phyloP scores from a whole-genome alignment of 2,797 vertebrate genomes.

The Acipenser ruthenus region DNA sequence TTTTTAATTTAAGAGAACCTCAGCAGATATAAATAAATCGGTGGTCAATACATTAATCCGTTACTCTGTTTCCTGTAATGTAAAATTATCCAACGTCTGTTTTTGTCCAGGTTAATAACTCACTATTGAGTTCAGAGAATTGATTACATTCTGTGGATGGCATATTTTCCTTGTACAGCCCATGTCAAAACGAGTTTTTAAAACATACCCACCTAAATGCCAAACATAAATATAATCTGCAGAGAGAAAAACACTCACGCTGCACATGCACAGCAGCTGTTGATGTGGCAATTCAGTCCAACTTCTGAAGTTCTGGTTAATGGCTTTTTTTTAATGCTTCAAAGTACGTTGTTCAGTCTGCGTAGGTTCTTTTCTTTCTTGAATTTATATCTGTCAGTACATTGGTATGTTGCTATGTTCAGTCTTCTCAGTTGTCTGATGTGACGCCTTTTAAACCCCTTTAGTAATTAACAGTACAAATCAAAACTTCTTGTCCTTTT shows the following conservation, averaged over 20 bases:
- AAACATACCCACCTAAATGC: too few relatives aligned
- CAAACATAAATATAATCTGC: too few relatives aligned
- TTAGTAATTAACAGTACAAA: too few relatives aligned
- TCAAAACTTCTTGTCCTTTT: too few relatives aligned
- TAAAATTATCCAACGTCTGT: neutral
- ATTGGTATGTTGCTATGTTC: too few relatives aligned
- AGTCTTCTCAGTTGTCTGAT: too few relatives aligned
- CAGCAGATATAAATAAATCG: neutral
- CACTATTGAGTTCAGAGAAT: constrained; percentile 14
- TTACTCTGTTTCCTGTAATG: constrained; percentile 29
- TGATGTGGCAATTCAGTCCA: neutral
- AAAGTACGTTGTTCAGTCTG: too few relatives aligned
- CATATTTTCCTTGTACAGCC: too few relatives aligned
- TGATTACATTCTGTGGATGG: too few relatives aligned
- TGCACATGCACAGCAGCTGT: constrained; percentile 2
- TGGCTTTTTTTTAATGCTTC: neutral
- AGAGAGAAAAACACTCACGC: neutral
- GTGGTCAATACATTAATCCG: constrained; percentile 12
- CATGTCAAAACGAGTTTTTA: constrained; percentile 3
- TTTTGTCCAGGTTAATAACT: constrained; percentile 51
- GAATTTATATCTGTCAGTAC: too few relatives aligned
- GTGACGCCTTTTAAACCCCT: too few relatives aligned
- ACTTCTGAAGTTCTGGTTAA: neutral
- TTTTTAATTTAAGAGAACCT: neutral
- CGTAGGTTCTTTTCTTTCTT: too few relatives aligned